A percentile compares a stretch with the other conserved stretches of the same genome.
Conservation (phyloP, 1,140 invertebrate species). For the Trissolcus basalis region DNA sequence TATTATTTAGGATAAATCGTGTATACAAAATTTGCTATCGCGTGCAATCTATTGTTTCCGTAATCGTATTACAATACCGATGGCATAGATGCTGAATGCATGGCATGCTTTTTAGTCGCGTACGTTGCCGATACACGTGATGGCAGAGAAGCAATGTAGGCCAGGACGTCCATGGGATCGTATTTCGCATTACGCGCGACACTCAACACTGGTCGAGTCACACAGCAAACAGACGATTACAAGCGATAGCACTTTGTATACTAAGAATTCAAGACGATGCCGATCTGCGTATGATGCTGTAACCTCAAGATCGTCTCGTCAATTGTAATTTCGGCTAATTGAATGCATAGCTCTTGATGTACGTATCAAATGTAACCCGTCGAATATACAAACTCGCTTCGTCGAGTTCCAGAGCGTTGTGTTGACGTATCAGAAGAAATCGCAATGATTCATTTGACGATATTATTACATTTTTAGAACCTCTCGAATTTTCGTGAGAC, state of each 20-base stretch:
- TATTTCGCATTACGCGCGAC: constrained; percentile 74
- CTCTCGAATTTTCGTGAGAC: no score
- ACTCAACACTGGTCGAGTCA: constrained; percentile 69
- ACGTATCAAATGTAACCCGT: constrained; percentile 25
- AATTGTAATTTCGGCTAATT: constrained; percentile 53
- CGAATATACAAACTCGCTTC: constrained; percentile 3
- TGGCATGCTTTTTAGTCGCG: constrained; percentile 27
- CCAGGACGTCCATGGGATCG: constrained; percentile 72
- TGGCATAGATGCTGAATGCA: constrained; percentile 34
- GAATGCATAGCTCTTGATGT: constrained; percentile 28
- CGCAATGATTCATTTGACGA: constrained; percentile 19
- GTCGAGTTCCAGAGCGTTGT: constrained; percentile 17
- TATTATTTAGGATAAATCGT: constrained; percentile 28
- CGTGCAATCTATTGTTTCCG: constrained; percentile 47
- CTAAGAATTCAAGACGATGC: constrained; percentile 57
- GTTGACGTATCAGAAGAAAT: constrained; percentile 21
- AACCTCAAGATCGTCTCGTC: constrained; percentile 24
- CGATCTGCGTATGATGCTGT: constrained; percentile 43
- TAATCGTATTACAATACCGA: constrained; percentile 48
- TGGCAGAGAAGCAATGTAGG: constrained; percentile 73
- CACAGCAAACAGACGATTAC: constrained; percentile 72
- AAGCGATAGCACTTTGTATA: constrained; percentile 69
- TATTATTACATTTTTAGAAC: constrained; percentile 19
- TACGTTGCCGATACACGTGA: constrained; percentile 61
- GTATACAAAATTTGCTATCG: constrained; percentile 32